These are phyloP conservation scores for Mayetiola destructor DNA, from an alignment of 2,888 invertebrate genomes.

Conservation along the genomic window DNA sequence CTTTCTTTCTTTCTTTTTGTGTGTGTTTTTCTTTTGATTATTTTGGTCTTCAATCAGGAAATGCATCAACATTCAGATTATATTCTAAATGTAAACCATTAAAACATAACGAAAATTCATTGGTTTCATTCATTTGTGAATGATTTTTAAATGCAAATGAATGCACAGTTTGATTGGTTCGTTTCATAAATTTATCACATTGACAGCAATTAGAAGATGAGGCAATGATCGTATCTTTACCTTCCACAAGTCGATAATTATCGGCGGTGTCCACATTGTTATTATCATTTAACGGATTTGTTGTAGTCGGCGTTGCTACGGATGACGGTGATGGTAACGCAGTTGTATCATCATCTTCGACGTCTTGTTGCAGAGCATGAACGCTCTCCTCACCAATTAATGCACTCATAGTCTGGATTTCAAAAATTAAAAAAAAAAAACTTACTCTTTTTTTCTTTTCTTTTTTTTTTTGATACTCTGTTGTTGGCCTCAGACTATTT, in stretches of 20 bases:
- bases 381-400: not conserved
- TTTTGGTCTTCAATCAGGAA: no score
- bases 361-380: not conserved
- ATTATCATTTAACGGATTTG: constrained; percentile 10
- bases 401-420: not conserved
- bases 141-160: not conserved
- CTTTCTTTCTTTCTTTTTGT: not conserved
- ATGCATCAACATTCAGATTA: no score
- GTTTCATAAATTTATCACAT: no score
- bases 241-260: constrained; percentile 9
- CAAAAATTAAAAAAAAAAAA: no score
- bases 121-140: not conserved
- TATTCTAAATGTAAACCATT: no score
- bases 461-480: no score
- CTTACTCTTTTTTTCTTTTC: no score
- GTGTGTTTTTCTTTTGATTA: not conserved
- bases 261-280: not conserved
- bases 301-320: no score
- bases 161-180: not conserved
- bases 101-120: not conserved
- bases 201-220: no score
- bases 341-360: no score
- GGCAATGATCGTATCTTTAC: no score
- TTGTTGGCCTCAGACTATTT: no score
- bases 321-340: not conserved